Percentiles rank a stretch among this genome's conserved stretches.
Conservation (phyloP, 1,140 invertebrate species). For the Panulirus ornatus region DNA sequence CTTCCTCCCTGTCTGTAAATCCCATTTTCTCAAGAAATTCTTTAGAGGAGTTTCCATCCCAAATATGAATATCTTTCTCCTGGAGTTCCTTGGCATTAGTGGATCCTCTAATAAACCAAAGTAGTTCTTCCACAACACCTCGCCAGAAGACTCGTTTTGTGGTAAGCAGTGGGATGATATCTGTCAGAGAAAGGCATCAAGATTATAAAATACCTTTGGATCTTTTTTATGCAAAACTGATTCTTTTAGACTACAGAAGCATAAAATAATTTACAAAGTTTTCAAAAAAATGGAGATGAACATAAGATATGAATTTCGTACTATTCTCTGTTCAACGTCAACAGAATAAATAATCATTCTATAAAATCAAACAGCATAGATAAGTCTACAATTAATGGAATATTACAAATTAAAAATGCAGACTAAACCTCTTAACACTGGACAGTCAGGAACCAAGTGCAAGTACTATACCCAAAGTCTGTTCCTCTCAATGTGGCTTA, state of each 20-base stretch:
- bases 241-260: neutral
- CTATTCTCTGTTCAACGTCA: no score
- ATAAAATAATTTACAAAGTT: no score
- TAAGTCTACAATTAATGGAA: no score
- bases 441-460: no score
- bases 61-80: slow-evolving; percentile 94
- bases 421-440: no score
- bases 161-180: slow-evolving; percentile 92
- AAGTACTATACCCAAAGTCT: no score
- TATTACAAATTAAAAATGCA: no score
- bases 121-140: slow-evolving; percentile 94
- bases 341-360: no score
- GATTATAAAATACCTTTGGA: neutral
- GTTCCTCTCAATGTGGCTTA: no score
- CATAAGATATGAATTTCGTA: no score
- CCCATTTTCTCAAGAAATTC: slow-evolving; percentile 94
- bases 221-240: neutral
- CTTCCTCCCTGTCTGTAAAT: slow-evolving; percentile 92
- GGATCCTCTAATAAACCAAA: slow-evolving; percentile 97
- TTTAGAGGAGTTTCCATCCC: slow-evolving; percentile 95
- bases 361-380: no score
- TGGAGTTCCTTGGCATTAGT: slow-evolving; percentile 94
- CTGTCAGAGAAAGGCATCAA: slow-evolving; percentile 77
- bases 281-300: no score
- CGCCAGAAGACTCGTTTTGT: slow-evolving; percentile 97